Percentiles rank a stretch among this genome's conserved stretches.
These are phyloP conservation scores for Dryocosmus kuriphilus DNA, from an alignment of 2,888 invertebrate species.

Conservation along the genomic window DNA sequence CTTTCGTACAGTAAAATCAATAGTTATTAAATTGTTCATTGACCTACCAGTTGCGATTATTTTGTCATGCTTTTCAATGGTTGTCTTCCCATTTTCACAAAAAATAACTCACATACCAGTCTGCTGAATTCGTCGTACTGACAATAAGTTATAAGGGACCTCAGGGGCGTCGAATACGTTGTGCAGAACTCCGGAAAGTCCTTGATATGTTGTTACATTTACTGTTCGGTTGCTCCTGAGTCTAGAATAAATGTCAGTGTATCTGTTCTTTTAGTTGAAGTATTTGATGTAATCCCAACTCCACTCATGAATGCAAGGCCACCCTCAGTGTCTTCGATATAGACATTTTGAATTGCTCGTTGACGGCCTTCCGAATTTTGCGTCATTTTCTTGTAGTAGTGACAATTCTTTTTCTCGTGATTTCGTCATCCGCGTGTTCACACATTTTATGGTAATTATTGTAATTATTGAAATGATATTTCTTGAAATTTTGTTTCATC, in stretches of 20 bases:
- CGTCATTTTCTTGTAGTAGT: not conserved
- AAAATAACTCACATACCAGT: slow-evolving; percentile 64
- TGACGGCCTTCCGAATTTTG: not conserved
- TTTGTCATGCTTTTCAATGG: slow-evolving; percentile 52
- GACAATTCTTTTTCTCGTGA: slow-evolving; percentile 2
- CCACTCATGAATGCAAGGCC: slow-evolving; percentile 20
- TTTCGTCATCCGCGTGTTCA: slow-evolving; percentile 1
- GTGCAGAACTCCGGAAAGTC: slow-evolving; percentile 54
- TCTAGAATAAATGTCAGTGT: slow-evolving; percentile 9
- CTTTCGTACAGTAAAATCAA: not conserved
- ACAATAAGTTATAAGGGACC: too few relatives aligned
- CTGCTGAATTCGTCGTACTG: slow-evolving; percentile 65
- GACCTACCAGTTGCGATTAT: slow-evolving; percentile 60
- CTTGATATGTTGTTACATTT: slow-evolving; percentile 60
- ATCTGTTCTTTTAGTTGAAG: not conserved
- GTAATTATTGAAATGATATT: not conserved
- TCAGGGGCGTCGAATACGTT: slow-evolving; percentile 66
- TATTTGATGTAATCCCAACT: not conserved
- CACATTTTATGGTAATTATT: slow-evolving; percentile 6
- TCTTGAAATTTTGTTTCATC: too few relatives aligned
- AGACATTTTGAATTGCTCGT: slow-evolving; percentile 6
- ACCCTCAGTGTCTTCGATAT: not conserved
- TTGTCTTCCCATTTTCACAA: slow-evolving; percentile 61
- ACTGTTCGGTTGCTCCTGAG: slow-evolving; percentile 53
- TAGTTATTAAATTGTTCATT: slow-evolving; percentile 51